Evolutionary conservation across 2,797 vertebrate genomes (phyloP).

Genomic region (Malacoctenus gilli): DNA sequence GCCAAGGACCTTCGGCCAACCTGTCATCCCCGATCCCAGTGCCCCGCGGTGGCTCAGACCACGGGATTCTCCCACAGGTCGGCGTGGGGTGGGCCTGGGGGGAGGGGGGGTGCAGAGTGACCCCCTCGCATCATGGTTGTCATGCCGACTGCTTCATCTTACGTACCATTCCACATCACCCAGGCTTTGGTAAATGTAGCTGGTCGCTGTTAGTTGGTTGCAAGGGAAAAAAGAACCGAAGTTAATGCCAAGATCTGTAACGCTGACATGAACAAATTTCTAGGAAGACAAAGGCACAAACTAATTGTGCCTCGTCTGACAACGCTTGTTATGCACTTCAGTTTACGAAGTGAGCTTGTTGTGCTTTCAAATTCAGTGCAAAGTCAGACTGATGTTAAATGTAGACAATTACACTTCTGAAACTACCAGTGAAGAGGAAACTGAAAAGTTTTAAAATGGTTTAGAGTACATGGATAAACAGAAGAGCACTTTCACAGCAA

Average conservation of each 20-base stretch:
- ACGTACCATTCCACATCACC: slow-evolving; percentile 99
- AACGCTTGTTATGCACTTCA: slow-evolving; percentile 28
- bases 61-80: slow-evolving; percentile 99
- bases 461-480: slow-evolving; percentile 82
- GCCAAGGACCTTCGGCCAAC: slow-evolving; percentile 99
- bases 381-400: slow-evolving; percentile 59
- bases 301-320: slow-evolving; percentile 55
- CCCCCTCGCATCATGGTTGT: slow-evolving; percentile 99
- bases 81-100: slow-evolving; percentile 79
- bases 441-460: slow-evolving; percentile 84
- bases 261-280: slow-evolving; percentile 66
- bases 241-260: slow-evolving; percentile 90
- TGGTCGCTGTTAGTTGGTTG: slow-evolving; percentile 99
- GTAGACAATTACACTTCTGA: slow-evolving; percentile 71
- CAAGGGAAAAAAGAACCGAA: slow-evolving; percentile 99
- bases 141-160: slow-evolving; percentile 99
- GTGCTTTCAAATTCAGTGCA: slow-evolving; percentile 42
- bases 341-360: slow-evolving; percentile 24
- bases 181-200: slow-evolving; percentile 99
- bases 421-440: slow-evolving; percentile 82
- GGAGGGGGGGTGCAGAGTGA: slow-evolving; percentile 88
- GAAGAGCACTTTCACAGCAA: slow-evolving; percentile 78
- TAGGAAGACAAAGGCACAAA: slow-evolving; percentile 71
- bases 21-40: slow-evolving; percentile 99
- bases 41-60: slow-evolving; percentile 97